Base-by-base conservation (phyloP, 2,797 vertebrate genomes). In the Coregonus suidteri region DNA sequence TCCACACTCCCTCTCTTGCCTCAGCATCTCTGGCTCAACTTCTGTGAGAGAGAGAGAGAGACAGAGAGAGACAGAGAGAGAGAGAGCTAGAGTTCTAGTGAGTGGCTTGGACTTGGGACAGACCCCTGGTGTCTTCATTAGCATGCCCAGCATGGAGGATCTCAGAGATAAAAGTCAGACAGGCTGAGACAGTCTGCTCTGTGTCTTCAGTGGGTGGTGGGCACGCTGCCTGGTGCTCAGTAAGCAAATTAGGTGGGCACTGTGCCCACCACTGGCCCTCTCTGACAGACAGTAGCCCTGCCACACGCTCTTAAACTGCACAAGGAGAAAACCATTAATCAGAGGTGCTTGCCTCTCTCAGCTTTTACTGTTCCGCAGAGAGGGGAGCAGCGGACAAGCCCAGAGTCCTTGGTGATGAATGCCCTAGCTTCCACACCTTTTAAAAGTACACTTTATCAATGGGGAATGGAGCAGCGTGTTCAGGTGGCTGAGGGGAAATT, bases 391-490 rank as follows among this genome's bases (percentile, higher is more conserved):
- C 68, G 13, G 68, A 53, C 65, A 73, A 66, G 77, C 34, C 14
- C 31, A 30, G 41, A 73, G 72, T 78, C 81, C 74, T 73, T 56
- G 75, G 86, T 93, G 92, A 92, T 93, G 89, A 92, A 93, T 93
- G 91, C 85, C 81, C 84, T 86, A 77, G 79, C 89, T 90, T 89
- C 87, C 81, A 54, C 54, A 20, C 71, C 74, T 89, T 91, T 91
- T 89, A 90, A 90, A 91, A 90, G 89, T 92, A 88, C 89, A 91
- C 89, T 92, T 92, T 93, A 90, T 93, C 91, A 88, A 84, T 90
- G 91, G 90, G 88, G 86, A 91, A 90, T 90, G 91, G 86, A 85
- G 88, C 83, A 18, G 80, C 82, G 81, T 84, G 83, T 75, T 84
- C 83, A 84, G 31, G 54, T 47, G 83, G 85, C 85, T 75, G 82